Evolutionary conservation across 2,888 invertebrate species (phyloP).

Genomic region (Apamea crenata): DNA sequence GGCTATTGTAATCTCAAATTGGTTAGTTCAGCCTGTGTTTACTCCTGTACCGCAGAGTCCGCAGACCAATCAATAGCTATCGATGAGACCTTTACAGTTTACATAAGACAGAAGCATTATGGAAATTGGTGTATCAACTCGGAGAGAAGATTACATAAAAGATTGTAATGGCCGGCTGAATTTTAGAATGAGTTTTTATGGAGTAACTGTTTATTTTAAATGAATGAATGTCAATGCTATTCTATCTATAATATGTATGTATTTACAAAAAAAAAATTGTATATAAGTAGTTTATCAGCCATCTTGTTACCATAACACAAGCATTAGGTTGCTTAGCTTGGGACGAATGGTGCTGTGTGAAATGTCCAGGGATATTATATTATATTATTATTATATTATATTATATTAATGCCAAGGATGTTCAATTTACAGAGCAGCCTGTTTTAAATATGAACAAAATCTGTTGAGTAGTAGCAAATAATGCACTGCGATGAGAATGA

Average conservation of each 20-base stretch:
- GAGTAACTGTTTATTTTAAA: background rate
- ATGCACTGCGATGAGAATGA: background rate
- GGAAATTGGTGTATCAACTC: slow-evolving; percentile 34
- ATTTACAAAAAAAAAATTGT: no score
- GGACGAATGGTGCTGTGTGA: no score
- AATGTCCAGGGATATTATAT: no score
- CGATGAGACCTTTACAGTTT: slow-evolving; percentile 49
- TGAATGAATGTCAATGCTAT: slow-evolving; percentile 1
- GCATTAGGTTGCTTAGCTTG: no score
- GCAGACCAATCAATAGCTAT: slow-evolving; percentile 62
- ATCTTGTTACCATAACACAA: no score
- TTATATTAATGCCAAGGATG: background rate
- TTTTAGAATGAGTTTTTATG: slow-evolving; percentile 2
- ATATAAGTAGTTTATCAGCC: no score
- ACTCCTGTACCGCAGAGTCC: slow-evolving; percentile 54
- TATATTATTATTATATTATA: no score
- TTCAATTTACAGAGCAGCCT: background rate
- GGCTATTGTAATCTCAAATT: slow-evolving; percentile 66
- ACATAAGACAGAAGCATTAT: slow-evolving; percentile 39
- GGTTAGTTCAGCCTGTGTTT: slow-evolving; percentile 48
- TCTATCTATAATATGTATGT: no score
- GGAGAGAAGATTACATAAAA: background rate
- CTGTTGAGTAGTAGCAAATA: background rate
- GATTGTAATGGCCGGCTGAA: background rate
- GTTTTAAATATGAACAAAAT: background rate